Base-by-base conservation (phyloP, 1,140 invertebrate genomes). In the Megalopta genalis region DNA sequence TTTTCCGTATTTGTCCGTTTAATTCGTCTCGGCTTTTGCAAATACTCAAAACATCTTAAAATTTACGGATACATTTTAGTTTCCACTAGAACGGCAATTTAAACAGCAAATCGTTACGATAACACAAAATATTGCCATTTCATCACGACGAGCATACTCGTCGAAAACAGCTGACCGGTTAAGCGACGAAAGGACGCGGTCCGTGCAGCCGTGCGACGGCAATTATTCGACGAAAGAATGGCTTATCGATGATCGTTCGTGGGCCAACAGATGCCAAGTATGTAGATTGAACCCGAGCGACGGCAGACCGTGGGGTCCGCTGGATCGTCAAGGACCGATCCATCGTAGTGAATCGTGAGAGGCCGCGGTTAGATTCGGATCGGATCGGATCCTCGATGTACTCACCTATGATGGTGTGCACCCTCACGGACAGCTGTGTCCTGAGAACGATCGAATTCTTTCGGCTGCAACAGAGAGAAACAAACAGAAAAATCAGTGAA, bases 341-440 rank as follows among this genome's bases (percentile, higher is more conserved):
- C 83, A 32, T 78, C 57, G 66, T 83, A 86, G 84, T 86, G 73
- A 80, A 86, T 86, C 84, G 84, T 86, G 84, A 76, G 84, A 86
- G 68, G 65, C 23, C 27, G 39, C 66, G 39, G 71, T 46, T 70
- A 82, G 84, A 86, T 86, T 86, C 71, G 49, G 77, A 86, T 83
- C 71, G 49, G 77, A 86, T 83, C 83, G 63, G 57, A 63, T 37
- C 64, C 80, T 52, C 32, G 64, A 76, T 46, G 42, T 85, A 94
- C 97, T 97, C 94, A 99, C 99, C 99, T 92, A 99, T 99, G 87
- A 99, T 99, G 75, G 98, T 97, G 93, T 99, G 98, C 60, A 99
- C 99, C 89, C 98, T 95, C 49, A 99, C 98, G 66, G 98, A 98
- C 27, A 99, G 95, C 92, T 99, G 98, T 52, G 98, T 99, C 88